Percentiles rank a stretch among this genome's conserved stretches.
Evolutionary conservation across 2,113 vertebrate genomes (phyloP).

Genomic region (Paedocypris sp.): DNA sequence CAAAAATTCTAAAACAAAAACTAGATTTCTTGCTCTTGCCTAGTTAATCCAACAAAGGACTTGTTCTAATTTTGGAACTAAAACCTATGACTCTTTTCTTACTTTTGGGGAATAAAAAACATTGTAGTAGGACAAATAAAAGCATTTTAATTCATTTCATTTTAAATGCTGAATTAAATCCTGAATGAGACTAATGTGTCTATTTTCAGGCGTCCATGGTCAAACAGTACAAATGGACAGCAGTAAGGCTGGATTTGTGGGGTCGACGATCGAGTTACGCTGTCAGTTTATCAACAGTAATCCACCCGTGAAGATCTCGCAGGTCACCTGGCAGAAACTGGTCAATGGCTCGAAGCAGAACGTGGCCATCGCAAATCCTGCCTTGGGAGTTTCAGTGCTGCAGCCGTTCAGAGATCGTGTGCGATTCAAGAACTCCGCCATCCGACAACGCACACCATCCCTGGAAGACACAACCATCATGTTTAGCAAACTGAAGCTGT

Average conservation of each 20-base stretch:
- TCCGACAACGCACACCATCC: constrained; percentile 73
- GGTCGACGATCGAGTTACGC: constrained; percentile 79
- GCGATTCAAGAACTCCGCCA: constrained; percentile 72
- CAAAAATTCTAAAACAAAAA: too few species aligned
- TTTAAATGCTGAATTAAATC: background rate
- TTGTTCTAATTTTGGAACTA: too few species aligned
- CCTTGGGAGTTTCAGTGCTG: constrained; percentile 84
- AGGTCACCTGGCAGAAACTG: constrained; percentile 96
- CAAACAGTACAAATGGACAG: constrained; percentile 84
- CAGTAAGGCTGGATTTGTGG: constrained; percentile 74
- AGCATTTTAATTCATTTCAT: background rate
- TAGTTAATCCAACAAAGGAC: too few species aligned
- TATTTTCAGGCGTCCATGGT: constrained; percentile 49
- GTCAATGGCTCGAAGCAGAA: constrained; percentile 89
- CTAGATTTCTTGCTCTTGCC: too few species aligned
- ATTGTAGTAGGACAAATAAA: too few species aligned
- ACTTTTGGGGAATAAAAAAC: too few species aligned
- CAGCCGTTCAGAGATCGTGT: constrained; percentile 76
- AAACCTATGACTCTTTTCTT: too few species aligned
- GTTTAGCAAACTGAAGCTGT: constrained; percentile 74
- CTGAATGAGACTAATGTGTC: background rate
- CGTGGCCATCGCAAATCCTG: constrained; percentile 87
- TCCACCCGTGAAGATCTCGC: constrained; percentile 81
- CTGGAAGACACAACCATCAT: constrained; percentile 84
- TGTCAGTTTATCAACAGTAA: constrained; percentile 82